Evolutionary conservation across 2,113 vertebrate genomes (phyloP).

Genomic region (Lipotes vexillifer): DNA sequence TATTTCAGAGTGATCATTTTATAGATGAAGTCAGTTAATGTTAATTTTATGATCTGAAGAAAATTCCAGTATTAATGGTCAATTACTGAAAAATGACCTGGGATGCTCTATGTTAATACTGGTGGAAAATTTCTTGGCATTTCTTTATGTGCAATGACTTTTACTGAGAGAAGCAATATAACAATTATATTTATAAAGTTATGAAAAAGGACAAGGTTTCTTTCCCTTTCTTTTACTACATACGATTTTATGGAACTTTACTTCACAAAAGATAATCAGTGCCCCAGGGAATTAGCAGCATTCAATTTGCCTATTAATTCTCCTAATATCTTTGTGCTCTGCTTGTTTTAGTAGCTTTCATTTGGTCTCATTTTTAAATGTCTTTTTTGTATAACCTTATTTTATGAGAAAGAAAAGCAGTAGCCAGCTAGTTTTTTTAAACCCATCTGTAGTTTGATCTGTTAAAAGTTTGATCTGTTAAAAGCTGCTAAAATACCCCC

Average conservation of each 20-base stretch:
- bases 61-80: background rate
- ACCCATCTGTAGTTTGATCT: background rate
- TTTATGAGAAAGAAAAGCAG: slow-evolving; percentile 7
- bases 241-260: background rate
- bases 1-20: background rate
- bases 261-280: slow-evolving; percentile 4
- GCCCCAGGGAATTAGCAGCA: background rate
- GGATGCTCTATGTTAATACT: background rate
- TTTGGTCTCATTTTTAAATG: slow-evolving; percentile 39
- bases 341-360: slow-evolving; percentile 9
- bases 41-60: background rate
- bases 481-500: background rate
- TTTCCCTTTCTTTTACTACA: background rate
- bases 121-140: background rate
- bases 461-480: slow-evolving; percentile 20
- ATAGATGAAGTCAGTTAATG: background rate
- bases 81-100: background rate
- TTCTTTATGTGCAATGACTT: background rate
- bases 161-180: background rate
- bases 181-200: background rate
- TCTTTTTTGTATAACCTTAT: slow-evolving; percentile 17
- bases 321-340: slow-evolving; percentile 15
- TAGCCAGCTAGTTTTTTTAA: background rate
- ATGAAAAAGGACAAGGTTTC: background rate
- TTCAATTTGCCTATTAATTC: background rate